Base-by-base conservation (phyloP, 2,888 invertebrate genomes). In the Athalia circularis region DNA sequence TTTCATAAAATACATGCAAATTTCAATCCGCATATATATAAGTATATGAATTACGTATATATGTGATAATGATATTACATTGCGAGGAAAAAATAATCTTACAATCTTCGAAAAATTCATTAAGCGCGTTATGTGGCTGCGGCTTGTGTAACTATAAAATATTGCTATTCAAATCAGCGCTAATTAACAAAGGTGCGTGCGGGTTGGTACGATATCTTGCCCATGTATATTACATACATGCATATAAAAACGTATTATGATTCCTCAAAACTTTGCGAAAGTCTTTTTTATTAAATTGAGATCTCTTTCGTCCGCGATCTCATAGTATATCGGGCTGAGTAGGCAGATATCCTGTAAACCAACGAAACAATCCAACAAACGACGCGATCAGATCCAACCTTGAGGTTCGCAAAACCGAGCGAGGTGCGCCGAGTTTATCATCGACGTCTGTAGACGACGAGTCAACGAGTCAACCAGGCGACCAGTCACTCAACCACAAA, bases 381-480 rank as follows among this genome's bases (percentile, higher is more conserved):
- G 29, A 62, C 9, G 62, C 62, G 29, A 62, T 29, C 29, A 62
- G 11, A 13, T 11, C 6, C 11, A 11, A 47, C 65, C 65, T 65
- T 65, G 65, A 65, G n/a, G 65, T 45, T n/a, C 1, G 65, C 45
- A 47, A 45, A 3, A 45, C 45, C 65, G 6, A 11, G n/a, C 5
- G 65, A 68, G 67, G 67, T 50, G 67, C 67, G 67, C 67, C 67
- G 52, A 68, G 45, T 68, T 68, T 52, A 52, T 68, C 65, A 65
- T 65, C 65, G 47, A 47, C 65, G 65, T 65, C 65, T 65, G 29
- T 43, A 62, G 65, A 65, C 65, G 65, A 65, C 65, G 43, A 65
- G 65, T 43, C 65, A 43, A 47, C 65, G 45, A 62, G 47, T 54
- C 54, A n/a, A 52, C 7, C 52, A 52, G 52, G 7, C 52, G 52